phyloP scores from a whole-genome alignment of 37 sponge, comb jelly and placozoan species.

The Haliclona indistincta region DNA sequence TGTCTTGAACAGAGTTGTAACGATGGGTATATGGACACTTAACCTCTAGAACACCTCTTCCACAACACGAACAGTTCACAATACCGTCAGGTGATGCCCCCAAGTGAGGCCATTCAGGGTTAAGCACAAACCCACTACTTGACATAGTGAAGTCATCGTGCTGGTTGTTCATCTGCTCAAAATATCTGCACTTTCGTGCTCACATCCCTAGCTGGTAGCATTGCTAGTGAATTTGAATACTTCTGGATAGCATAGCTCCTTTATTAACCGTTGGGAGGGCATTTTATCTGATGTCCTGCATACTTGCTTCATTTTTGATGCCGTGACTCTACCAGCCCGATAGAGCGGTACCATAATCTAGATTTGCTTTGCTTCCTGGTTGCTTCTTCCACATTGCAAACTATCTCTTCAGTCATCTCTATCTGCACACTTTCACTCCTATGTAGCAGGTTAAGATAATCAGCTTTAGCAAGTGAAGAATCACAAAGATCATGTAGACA shows the following conservation, averaged over 20 bases:
- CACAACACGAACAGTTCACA: not conserved
- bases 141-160: not conserved
- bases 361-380: conserved; percentile 15
- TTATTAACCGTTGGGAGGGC: conserved; percentile 21
- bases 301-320: conserved; percentile 22
- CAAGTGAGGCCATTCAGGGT: conserved; percentile 40
- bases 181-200: conserved; percentile 12
- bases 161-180: not conserved
- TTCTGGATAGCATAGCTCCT: conserved; percentile 30
- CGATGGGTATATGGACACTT: not conserved
- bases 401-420: conserved; percentile 13
- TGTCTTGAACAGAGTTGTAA: not conserved
- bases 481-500: conserved; percentile 4
- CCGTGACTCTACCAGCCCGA: conserved; percentile 37
- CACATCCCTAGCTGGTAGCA: conserved; percentile 28
- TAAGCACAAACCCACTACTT: not conserved
- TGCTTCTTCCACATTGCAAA: not conserved
- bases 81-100: conserved; percentile 23
- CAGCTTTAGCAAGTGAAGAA: not conserved
- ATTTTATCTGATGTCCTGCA: conserved; percentile 19
- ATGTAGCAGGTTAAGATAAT: conserved; percentile 5
- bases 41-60: not conserved
- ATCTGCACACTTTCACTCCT: conserved; percentile 2
- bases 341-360: conserved; percentile 21
- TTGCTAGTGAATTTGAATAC: conserved; percentile 4